These are phyloP conservation scores for Phaethon lepturus DNA, from an alignment of 2,113 vertebrate genomes.

Conservation along the genomic window DNA sequence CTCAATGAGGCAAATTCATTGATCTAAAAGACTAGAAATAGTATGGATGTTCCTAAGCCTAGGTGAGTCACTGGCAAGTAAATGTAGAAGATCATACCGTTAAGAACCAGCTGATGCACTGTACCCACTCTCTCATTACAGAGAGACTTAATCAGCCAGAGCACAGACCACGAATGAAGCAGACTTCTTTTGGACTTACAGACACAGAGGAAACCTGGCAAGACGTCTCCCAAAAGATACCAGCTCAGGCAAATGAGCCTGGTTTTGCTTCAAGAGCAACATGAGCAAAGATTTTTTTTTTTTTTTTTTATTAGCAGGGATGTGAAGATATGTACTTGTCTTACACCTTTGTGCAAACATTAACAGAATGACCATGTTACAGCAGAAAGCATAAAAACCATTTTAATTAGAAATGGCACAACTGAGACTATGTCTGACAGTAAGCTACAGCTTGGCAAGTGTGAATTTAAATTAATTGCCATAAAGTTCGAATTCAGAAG, in stretches of 20 bases:
- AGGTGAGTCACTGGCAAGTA: not conserved
- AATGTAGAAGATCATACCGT: not conserved
- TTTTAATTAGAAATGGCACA: not conserved
- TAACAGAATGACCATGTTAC: not conserved
- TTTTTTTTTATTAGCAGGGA: not conserved
- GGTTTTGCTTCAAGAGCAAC: not conserved
- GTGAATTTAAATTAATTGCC: not conserved
- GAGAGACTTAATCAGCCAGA: not conserved
- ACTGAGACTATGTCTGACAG: not conserved
- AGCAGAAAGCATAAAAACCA: not conserved
- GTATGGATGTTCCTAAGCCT: not conserved
- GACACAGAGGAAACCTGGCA: not conserved
- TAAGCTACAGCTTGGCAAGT: not conserved
- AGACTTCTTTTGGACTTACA: not conserved
- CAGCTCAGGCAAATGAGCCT: not conserved
- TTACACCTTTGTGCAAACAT: not conserved
- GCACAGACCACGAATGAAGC: not conserved
- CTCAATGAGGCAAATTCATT: not conserved
- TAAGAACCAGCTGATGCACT: not conserved
- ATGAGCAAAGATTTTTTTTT: not conserved
- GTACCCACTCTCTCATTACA: not conserved
- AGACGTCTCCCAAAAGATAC: not conserved
- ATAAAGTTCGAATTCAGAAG: not conserved
- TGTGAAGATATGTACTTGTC: not conserved
- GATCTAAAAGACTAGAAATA: not conserved